phyloP scores from a whole-genome alignment of 2,888 invertebrate species.

The Stenichneumon culpator region DNA sequence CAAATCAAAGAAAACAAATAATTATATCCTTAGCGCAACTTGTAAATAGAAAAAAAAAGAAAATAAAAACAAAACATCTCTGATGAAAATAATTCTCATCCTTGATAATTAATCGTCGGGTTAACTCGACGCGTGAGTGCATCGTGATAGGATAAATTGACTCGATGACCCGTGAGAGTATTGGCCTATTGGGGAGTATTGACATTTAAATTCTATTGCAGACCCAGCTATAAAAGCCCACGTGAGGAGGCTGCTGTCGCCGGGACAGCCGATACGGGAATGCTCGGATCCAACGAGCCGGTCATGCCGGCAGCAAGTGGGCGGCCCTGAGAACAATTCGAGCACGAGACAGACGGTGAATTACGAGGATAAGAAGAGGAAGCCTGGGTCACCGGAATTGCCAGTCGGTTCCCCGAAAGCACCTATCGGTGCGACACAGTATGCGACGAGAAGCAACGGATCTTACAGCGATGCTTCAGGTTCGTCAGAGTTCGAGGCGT shows the following conservation, averaged over 20 bases:
- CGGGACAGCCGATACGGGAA: constrained; percentile 84
- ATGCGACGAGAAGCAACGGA: constrained; percentile 87
- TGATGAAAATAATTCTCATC: background rate
- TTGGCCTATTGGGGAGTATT: background rate
- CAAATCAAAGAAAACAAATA: no score
- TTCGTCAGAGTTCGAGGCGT: constrained; percentile 85
- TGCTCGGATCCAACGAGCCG: constrained; percentile 84
- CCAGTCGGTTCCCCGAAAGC: constrained; percentile 76
- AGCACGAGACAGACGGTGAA: constrained; percentile 74
- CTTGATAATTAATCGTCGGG: background rate
- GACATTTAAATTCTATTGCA: constrained; percentile 83
- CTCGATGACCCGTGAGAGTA: background rate
- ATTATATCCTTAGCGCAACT: no score
- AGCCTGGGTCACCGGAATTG: constrained; percentile 76
- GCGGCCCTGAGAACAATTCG: constrained; percentile 70
- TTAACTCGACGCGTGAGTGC: background rate
- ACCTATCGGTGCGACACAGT: constrained; percentile 81
- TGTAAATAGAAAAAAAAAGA: background rate
- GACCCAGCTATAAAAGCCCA: constrained; percentile 95
- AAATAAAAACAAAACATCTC: background rate
- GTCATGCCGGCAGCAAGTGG: constrained; percentile 85
- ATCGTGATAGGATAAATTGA: background rate
- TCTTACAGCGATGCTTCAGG: constrained; percentile 85
- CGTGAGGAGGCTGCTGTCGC: constrained; percentile 90
- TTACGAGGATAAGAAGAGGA: constrained; percentile 77